These are phyloP conservation scores for Sebastes jordani DNA, from an alignment of 2,797 vertebrate genomes.

Conservation along the genomic window DNA sequence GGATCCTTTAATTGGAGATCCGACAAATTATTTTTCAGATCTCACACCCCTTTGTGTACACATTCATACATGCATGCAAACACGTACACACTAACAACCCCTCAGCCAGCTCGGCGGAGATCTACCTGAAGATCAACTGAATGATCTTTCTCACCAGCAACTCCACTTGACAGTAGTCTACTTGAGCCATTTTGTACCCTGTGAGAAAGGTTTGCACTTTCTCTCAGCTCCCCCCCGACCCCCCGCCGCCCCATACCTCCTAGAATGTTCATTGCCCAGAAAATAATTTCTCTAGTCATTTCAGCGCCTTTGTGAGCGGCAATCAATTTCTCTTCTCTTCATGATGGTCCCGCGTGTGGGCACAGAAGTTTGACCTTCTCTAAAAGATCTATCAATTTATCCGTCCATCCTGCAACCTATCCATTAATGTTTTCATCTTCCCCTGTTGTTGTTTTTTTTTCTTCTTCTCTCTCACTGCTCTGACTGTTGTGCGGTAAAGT, in stretches of 20 bases:
- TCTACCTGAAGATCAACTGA: slow-evolving; percentile 61
- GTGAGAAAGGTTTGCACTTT: slow-evolving; percentile 74
- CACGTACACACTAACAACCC: slow-evolving; percentile 5
- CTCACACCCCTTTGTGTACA: not conserved
- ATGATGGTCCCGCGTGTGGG: slow-evolving; percentile 83
- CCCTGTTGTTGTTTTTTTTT: slow-evolving; percentile 68
- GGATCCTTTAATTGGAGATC: not conserved
- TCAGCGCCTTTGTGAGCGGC: slow-evolving; percentile 86
- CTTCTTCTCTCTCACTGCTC: slow-evolving; percentile 57
- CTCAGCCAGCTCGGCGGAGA: slow-evolving; percentile 10
- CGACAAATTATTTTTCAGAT: not conserved
- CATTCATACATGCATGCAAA: slow-evolving; percentile 7
- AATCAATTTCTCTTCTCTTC: slow-evolving; percentile 89
- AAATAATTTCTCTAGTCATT: slow-evolving; percentile 89
- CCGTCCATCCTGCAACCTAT: slow-evolving; percentile 86
- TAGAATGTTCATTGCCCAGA: slow-evolving; percentile 87
- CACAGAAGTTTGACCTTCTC: slow-evolving; percentile 89
- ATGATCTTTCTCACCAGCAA: slow-evolving; percentile 70
- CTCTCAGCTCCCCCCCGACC: not conserved
- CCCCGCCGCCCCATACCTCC: slow-evolving; percentile 47
- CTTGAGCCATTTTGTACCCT: slow-evolving; percentile 77
- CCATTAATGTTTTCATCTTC: slow-evolving; percentile 88
- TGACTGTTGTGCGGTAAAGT: slow-evolving; percentile 78
- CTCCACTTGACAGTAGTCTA: slow-evolving; percentile 80
- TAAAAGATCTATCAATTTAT: slow-evolving; percentile 89